These are phyloP conservation scores for Loxodonta africana DNA, from an alignment of 2,113 vertebrate species.

Conservation along the genomic window DNA sequence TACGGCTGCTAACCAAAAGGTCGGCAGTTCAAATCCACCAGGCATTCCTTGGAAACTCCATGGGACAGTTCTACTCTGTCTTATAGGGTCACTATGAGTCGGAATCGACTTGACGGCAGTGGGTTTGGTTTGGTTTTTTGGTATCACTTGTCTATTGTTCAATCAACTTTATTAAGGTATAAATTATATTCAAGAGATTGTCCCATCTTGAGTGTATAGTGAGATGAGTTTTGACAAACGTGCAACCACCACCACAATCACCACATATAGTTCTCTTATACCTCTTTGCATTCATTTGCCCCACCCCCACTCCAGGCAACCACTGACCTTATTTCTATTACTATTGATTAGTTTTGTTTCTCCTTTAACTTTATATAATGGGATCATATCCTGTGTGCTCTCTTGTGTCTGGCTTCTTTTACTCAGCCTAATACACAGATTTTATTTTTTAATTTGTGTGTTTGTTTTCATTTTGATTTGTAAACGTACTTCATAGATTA, in stretches of 20 bases:
- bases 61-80: too few species aligned
- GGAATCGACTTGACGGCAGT: too few species aligned
- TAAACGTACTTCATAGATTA: not conserved
- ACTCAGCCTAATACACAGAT: not conserved
- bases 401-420: not conserved
- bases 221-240: too few species aligned
- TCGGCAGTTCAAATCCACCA: too few species aligned
- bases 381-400: not conserved
- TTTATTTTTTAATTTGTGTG: not conserved
- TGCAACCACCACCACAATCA: not conserved
- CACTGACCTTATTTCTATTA: not conserved
- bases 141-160: not conserved
- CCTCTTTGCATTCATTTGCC: not conserved
- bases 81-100: too few species aligned
- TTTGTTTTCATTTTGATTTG: not conserved
- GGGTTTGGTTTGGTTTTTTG: too few species aligned
- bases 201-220: not conserved
- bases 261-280: not conserved
- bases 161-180: not conserved
- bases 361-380: not conserved
- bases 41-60: too few species aligned
- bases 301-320: too few species aligned
- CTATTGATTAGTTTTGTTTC: not conserved
- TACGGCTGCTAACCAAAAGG: too few species aligned
- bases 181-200: not conserved